Conservation (phyloP, 2,113 vertebrate species). For the Meriones unguiculatus region DNA sequence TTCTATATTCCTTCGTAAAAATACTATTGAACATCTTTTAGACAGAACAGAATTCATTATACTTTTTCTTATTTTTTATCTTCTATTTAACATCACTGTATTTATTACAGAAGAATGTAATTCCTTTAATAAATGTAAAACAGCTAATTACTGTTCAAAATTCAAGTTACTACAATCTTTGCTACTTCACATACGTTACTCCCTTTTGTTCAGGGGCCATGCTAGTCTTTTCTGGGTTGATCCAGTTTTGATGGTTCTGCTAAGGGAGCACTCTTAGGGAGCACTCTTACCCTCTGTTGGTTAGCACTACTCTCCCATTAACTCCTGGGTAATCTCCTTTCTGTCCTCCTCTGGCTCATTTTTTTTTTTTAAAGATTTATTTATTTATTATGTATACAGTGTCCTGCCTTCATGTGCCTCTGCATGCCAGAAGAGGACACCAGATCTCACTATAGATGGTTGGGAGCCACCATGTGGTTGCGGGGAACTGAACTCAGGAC, state of each 20-base stretch:
- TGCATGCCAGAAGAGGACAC: too few species aligned
- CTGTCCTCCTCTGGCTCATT: not conserved
- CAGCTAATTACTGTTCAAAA: not conserved
- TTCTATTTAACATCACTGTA: not conserved
- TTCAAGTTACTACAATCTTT: not conserved
- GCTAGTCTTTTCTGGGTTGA: not conserved
- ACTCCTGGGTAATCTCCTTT: not conserved
- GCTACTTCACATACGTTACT: not conserved
- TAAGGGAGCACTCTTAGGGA: not conserved
- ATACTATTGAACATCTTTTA: not conserved
- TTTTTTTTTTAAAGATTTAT: too few species aligned
- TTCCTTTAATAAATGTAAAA: conserved; percentile 27
- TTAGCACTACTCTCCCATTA: not conserved
- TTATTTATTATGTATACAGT: too few species aligned
- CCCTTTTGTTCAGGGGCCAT: not conserved
- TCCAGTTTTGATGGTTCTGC: not conserved
- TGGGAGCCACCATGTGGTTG: too few species aligned
- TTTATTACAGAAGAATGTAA: conserved; percentile 12
- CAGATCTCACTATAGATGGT: too few species aligned
- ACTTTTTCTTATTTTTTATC: conserved; percentile 29
- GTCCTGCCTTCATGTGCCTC: too few species aligned
- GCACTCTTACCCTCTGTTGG: not conserved
- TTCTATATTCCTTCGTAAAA: conserved; percentile 12
- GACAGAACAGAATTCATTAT: not conserved
- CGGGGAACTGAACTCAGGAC: too few species aligned